Conservation (phyloP, 53 echinoderm and acorn worm species). For the Zoroaster sp. region DNA sequence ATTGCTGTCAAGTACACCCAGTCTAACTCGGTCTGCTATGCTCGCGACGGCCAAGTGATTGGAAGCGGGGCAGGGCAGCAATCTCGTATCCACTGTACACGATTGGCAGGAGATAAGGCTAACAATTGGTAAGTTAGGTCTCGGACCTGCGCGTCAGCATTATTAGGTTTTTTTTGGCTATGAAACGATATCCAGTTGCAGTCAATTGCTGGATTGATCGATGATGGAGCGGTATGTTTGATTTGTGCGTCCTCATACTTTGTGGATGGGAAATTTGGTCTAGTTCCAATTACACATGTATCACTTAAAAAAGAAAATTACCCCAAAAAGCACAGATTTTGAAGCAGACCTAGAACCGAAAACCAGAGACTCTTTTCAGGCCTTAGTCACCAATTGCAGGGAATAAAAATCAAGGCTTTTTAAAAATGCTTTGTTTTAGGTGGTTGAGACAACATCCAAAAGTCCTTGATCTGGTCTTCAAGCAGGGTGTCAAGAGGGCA, state of each 20-base stretch:
- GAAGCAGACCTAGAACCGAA: neutral
- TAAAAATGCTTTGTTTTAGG: conserved; percentile 53
- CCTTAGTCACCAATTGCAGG: neutral
- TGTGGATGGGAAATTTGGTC: no score
- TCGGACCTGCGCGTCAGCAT: neutral
- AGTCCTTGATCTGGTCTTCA: conserved; percentile 81
- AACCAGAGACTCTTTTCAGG: neutral
- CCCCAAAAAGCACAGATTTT: no score
- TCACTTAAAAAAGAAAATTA: no score
- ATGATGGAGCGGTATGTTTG: no score
- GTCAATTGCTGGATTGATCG: no score
- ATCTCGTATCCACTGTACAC: conserved; percentile 95
- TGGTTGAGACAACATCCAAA: conserved; percentile 93
- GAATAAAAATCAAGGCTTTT: neutral
- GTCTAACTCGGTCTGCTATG: conserved; percentile 90
- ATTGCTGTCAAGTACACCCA: conserved; percentile 95
- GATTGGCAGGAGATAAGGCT: conserved; percentile 96
- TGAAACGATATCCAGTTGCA: no score
- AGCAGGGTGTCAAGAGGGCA: conserved; percentile 87
- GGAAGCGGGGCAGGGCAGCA: conserved; percentile 98
- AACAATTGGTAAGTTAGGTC: conserved; percentile 82
- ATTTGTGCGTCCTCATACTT: neutral
- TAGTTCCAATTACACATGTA: no score
- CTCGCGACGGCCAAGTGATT: conserved; percentile 93
- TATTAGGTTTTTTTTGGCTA: no score